A percentile compares a stretch with the other conserved stretches of the same genome.
Conservation (phyloP, 2,113 vertebrate genomes). For the Eudyptes chrysolophus region DNA sequence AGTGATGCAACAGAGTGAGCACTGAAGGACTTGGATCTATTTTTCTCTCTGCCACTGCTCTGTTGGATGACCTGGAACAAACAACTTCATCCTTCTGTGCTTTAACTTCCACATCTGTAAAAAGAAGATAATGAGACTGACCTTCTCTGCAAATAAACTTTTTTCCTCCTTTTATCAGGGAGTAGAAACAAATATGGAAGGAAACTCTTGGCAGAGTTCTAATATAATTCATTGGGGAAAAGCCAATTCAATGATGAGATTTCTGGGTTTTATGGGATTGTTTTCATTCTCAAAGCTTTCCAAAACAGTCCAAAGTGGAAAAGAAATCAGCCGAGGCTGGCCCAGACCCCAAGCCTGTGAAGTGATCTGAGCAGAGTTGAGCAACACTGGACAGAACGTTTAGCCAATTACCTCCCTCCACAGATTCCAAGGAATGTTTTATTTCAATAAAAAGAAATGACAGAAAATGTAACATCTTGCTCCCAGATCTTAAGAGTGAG, state of each 20-base stretch:
- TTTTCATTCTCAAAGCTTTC: constrained; percentile 31
- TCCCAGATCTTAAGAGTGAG: background rate
- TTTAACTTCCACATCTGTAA: constrained; percentile 34
- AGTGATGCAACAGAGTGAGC: background rate
- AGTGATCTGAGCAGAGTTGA: constrained; percentile 25
- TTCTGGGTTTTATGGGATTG: constrained; percentile 9
- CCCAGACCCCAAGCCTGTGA: background rate
- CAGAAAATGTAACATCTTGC: background rate
- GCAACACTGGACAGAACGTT: constrained; percentile 39
- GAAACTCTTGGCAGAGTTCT: background rate
- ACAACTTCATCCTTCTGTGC: background rate
- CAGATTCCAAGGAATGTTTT: constrained; percentile 12
- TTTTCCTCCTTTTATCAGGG: background rate
- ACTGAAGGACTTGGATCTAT: background rate
- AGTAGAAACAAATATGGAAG: background rate
- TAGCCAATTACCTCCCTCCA: background rate
- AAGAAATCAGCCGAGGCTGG: constrained; percentile 36
- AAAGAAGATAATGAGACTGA: constrained; percentile 1
- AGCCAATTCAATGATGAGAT: background rate
- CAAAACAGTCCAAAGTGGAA: constrained; percentile 42
- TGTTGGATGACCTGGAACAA: constrained; percentile 13
- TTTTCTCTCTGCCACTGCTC: background rate
- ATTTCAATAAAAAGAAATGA: background rate
- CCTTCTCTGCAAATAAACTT: background rate
- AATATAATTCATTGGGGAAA: background rate